Conservation (phyloP, 2,888 invertebrate species). For the Actias luna region DNA sequence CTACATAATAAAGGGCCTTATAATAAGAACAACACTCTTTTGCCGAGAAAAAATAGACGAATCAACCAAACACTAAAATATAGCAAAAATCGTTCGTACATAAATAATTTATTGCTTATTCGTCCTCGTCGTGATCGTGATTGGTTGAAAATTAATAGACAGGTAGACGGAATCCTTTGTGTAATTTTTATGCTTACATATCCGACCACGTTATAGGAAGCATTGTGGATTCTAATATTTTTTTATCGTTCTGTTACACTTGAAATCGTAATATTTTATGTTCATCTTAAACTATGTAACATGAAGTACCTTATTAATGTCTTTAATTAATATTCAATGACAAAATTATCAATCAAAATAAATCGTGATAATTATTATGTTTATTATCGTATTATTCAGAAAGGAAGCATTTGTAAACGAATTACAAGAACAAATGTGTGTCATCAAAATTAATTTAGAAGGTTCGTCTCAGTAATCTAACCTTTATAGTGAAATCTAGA, state of each 20-base stretch:
- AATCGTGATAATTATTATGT: not conserved
- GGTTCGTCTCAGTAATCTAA: not conserved
- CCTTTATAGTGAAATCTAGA: not conserved
- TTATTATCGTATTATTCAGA: not conserved
- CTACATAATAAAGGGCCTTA: not conserved
- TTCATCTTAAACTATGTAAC: no score
- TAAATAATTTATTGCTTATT: not conserved
- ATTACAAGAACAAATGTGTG: not conserved
- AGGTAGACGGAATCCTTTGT: not conserved
- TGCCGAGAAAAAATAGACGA: not conserved
- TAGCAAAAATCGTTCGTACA: slow-evolving; percentile 5
- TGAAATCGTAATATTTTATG: no score
- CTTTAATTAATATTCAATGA: no score
- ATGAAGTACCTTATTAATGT: no score
- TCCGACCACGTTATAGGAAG: not conserved
- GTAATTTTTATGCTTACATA: not conserved
- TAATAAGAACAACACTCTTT: not conserved
- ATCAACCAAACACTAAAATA: slow-evolving; percentile 7
- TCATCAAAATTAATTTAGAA: not conserved
- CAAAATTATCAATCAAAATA: no score
- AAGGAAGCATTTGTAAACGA: not conserved
- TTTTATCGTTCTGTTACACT: not conserved
- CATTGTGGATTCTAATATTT: not conserved
- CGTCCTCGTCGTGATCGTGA: slow-evolving; percentile 6
- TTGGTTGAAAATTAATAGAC: slow-evolving; percentile 1